phyloP scores from a whole-genome alignment of 2,888 invertebrate genomes.

The Tyria jacobaeae region DNA sequence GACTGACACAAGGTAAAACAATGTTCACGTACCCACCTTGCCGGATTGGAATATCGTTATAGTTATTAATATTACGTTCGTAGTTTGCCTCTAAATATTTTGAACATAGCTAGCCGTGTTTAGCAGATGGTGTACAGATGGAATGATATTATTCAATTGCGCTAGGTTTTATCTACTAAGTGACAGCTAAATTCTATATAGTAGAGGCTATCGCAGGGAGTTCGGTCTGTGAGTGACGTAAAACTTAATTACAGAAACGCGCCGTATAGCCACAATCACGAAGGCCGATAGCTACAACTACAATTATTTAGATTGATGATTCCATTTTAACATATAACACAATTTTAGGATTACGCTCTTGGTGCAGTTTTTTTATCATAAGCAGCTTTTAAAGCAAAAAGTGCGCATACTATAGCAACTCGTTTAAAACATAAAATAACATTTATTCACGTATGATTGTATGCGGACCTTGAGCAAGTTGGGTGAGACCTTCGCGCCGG shows the following conservation, averaged over 20 bases:
- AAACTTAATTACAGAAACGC: constrained; percentile 84
- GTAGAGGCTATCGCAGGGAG: constrained; percentile 82
- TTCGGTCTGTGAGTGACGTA: constrained; percentile 81
- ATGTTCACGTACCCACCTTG: neutral
- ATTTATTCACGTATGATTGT: constrained; percentile 84
- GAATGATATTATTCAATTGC: constrained; percentile 32
- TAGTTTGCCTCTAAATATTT: too few species aligned
- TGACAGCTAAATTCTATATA: constrained; percentile 76
- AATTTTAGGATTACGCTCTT: constrained; percentile 66
- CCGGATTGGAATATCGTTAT: neutral
- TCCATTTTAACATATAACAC: constrained; percentile 67
- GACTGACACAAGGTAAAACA: neutral
- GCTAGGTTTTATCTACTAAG: constrained; percentile 57
- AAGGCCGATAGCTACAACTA: constrained; percentile 78
- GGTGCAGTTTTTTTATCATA: constrained; percentile 69
- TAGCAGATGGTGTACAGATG: too few species aligned
- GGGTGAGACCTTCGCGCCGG: constrained; percentile 84
- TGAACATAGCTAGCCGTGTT: too few species aligned
- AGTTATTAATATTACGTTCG: neutral
- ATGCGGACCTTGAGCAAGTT: constrained; percentile 83
- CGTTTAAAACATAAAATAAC: constrained; percentile 79
- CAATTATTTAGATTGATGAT: constrained; percentile 80
- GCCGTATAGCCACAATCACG: constrained; percentile 74
- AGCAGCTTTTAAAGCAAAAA: constrained; percentile 70
- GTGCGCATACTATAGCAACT: constrained; percentile 68